Percentiles rank a stretch among this genome's conserved stretches.
phyloP scores from a whole-genome alignment of 2,888 invertebrate species.

The Creontiades dilutus region DNA sequence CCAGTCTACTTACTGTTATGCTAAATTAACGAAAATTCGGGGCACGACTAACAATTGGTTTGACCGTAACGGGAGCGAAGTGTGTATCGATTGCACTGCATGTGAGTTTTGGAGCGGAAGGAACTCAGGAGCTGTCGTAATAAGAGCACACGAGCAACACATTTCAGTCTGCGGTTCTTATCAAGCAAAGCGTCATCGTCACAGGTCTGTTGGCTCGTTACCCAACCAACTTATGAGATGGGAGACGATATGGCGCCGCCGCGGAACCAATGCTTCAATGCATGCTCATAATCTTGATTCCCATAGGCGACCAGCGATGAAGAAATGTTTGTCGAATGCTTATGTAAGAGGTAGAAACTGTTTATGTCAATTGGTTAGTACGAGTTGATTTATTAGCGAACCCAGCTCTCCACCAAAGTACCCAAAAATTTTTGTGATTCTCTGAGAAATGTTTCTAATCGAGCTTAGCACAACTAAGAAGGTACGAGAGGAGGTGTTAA shows the following conservation, averaged over 20 bases:
- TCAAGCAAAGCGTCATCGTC: slow-evolving; percentile 25
- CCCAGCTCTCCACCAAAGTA: too few species aligned
- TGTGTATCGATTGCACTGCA: background rate
- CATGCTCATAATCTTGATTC: background rate
- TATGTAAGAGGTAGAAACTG: too few species aligned
- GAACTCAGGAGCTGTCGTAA: slow-evolving; percentile 17
- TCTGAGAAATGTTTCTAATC: too few species aligned
- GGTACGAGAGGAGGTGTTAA: too few species aligned
- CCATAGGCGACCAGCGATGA: background rate
- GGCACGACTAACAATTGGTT: too few species aligned
- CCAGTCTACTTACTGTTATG: too few species aligned
- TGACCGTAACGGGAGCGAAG: background rate
- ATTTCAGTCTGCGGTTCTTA: background rate
- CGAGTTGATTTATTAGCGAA: too few species aligned
- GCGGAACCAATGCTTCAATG: background rate
- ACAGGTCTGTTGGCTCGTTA: slow-evolving; percentile 22
- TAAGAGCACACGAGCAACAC: background rate
- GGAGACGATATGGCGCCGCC: slow-evolving; percentile 22
- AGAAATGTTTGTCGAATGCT: too few species aligned
- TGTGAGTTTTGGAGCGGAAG: background rate
- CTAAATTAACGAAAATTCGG: too few species aligned
- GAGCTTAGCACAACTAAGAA: too few species aligned
- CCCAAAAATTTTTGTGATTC: too few species aligned
- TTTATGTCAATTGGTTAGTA: too few species aligned
- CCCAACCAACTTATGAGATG: slow-evolving; percentile 14